Base-by-base conservation (phyloP, 2,113 vertebrate species). In the Pristiophorus japonicus region DNA sequence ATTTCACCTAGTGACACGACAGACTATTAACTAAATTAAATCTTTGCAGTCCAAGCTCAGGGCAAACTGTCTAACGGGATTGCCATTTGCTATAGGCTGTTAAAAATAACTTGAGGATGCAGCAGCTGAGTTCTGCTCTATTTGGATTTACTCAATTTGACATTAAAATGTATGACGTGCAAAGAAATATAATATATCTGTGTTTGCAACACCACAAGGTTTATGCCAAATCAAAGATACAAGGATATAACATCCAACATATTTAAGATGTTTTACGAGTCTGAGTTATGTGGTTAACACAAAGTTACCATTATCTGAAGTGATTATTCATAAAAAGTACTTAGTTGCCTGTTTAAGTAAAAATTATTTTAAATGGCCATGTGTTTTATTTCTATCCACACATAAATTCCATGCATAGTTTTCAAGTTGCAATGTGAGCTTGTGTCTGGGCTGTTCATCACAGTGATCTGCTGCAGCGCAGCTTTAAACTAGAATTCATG, bases 381-480 rank as follows among this genome's bases (percentile, higher is more conserved):
- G 7, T 94, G 91, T 67, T 94, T 67, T 94, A 42, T 94, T 65
- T 38, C n/a, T 67, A n/a, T 38, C 38, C 62, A 65, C 55, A 62
- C 59, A 16, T 42, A 45, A 67, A 94, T 67, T 94, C 91, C 22
- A 3, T 47, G 38, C 59, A 94, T 94, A 65, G 62, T 67, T 93
- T 45, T 66, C 65, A 94, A 94, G 92, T 45, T 67, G 11, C 63
- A 67, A 12, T 67, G 38, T 10, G 18, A 45, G n/a, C 38, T 18
- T 92, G 22, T 34, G 73, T 47, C 81, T 95, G 95, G 94, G 95
- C 55, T 94, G 95, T 67, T 81, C 90, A 95, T 95, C 95, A 96
- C 45, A 34, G 55, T 96, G 95, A 95, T 95, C 70, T 90, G n/a
- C 92, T 91, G 62, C 93, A 96, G 96, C n/a, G 47, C 34, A 62